Evolutionary conservation across 92 coral and sea anemone genomes (phyloP).

Genomic region (Parazoanthus darwini): DNA sequence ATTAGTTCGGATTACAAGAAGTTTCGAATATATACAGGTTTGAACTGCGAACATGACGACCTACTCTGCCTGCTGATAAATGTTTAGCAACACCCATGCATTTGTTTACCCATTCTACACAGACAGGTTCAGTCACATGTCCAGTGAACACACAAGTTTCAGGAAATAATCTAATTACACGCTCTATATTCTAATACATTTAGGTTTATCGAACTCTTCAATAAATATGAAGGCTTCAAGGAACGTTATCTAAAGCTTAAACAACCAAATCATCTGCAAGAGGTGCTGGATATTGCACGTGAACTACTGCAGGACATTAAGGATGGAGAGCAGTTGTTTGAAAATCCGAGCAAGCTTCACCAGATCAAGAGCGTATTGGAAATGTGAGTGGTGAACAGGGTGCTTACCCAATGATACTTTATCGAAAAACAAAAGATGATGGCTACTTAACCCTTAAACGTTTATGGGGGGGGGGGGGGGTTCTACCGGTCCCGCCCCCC

Average conservation of each 20-base stretch:
- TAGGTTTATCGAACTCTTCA: slow-evolving; percentile 88
- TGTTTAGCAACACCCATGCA: too few relatives aligned
- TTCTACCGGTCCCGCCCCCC: too few relatives aligned
- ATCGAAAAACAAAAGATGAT: too few relatives aligned
- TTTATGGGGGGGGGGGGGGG: too few relatives aligned
- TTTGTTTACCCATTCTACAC: not conserved
- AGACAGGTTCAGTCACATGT: not conserved
- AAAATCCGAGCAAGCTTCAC: slow-evolving; percentile 75
- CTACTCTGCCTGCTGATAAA: too few relatives aligned
- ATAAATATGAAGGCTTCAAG: slow-evolving; percentile 71
- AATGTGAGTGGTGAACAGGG: slow-evolving; percentile 67
- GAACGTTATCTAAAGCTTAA: slow-evolving; percentile 89
- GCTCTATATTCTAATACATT: not conserved
- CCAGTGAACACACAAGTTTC: not conserved
- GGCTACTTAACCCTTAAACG: too few relatives aligned
- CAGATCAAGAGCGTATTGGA: slow-evolving; percentile 94
- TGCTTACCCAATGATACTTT: not conserved
- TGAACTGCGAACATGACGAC: too few relatives aligned
- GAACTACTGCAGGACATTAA: slow-evolving; percentile 65
- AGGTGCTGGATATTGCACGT: slow-evolving; percentile 89
- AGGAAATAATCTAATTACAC: not conserved
- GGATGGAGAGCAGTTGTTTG: slow-evolving; percentile 66
- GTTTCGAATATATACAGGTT: too few relatives aligned
- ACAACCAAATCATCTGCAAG: slow-evolving; percentile 90
- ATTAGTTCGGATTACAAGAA: too few relatives aligned